These are phyloP conservation scores for Rhimphoctona megacephalus DNA, from an alignment of 2,888 invertebrate species.

Conservation along the genomic window DNA sequence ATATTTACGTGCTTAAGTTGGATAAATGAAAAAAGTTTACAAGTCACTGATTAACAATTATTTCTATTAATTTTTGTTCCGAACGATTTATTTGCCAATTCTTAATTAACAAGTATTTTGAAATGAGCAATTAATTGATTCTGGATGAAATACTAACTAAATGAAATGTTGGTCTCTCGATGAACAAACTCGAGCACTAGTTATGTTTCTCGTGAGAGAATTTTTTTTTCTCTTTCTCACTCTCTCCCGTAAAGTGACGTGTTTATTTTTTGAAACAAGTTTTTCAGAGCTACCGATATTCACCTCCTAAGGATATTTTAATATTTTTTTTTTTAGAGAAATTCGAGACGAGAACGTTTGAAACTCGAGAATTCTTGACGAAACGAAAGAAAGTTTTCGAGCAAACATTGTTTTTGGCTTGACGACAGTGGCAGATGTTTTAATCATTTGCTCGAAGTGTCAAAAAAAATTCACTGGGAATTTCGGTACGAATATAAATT, in stretches of 20 bases:
- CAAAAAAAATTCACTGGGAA: slow-evolving; percentile 5
- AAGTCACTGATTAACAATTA: too few relatives aligned
- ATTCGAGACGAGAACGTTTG: slow-evolving; percentile 19
- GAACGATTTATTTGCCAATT: too few relatives aligned
- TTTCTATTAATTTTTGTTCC: too few relatives aligned
- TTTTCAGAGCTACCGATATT: slow-evolving; percentile 30
- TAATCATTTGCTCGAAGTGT: slow-evolving; percentile 37
- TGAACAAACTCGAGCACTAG: background rate
- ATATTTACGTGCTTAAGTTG: too few relatives aligned
- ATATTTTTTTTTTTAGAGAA: slow-evolving; percentile 28
- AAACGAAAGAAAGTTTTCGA: slow-evolving; percentile 27
- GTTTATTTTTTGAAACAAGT: slow-evolving; percentile 20
- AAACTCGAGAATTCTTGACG: slow-evolving; percentile 34
- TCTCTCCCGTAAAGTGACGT: background rate
- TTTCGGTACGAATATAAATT: background rate
- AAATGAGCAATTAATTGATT: background rate
- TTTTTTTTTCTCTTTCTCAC: background rate
- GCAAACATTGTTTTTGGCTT: slow-evolving; percentile 45
- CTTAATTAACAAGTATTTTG: background rate
- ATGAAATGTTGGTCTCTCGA: background rate
- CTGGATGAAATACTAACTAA: background rate
- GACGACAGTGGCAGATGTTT: slow-evolving; percentile 47
- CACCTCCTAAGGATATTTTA: slow-evolving; percentile 25
- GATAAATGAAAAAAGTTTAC: too few relatives aligned
- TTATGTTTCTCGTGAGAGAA: background rate